Conservation (phyloP, 2,113 vertebrate species). For the Neofelis nebulosa region DNA sequence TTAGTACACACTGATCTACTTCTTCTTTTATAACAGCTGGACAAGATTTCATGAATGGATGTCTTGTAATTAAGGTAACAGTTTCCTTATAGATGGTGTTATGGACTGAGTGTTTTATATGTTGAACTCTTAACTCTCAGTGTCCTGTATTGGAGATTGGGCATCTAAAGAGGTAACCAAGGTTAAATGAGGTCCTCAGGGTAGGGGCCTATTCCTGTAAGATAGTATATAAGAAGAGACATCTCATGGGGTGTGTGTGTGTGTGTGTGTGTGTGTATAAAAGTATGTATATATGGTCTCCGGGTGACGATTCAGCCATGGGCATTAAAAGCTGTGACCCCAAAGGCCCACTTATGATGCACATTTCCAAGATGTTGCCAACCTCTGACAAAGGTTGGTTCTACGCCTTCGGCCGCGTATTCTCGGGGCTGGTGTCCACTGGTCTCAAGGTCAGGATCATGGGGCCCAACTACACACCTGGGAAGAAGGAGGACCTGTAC, state of each 20-base stretch:
- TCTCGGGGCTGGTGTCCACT: constrained; percentile 93
- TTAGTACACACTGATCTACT: background rate
- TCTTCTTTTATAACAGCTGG: background rate
- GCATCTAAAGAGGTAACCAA: background rate
- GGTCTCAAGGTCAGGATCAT: constrained; percentile 97
- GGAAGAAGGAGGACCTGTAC: constrained; percentile 97
- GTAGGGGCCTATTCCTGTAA: background rate
- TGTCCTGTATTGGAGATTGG: background rate
- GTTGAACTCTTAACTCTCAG: background rate
- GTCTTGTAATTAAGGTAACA: background rate
- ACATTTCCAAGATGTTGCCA: constrained; percentile 99
- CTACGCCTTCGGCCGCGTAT: constrained; percentile 96
- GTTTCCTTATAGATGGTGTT: background rate
- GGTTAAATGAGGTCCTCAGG: background rate
- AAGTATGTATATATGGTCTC: too few relatives aligned
- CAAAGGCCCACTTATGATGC: constrained; percentile 97
- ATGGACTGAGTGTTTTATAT: background rate
- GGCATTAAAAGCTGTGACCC: constrained; percentile 97
- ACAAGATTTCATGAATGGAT: background rate
- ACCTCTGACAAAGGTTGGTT: constrained; percentile 97
- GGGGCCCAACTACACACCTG: constrained; percentile 96
- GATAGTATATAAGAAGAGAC: background rate
- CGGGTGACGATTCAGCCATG: too few relatives aligned
- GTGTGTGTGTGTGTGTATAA: too few relatives aligned
- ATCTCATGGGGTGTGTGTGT: too few relatives aligned